Evolutionary conservation across 2,888 invertebrate genomes (phyloP).

Genomic region (Chrysina gloriosa): DNA sequence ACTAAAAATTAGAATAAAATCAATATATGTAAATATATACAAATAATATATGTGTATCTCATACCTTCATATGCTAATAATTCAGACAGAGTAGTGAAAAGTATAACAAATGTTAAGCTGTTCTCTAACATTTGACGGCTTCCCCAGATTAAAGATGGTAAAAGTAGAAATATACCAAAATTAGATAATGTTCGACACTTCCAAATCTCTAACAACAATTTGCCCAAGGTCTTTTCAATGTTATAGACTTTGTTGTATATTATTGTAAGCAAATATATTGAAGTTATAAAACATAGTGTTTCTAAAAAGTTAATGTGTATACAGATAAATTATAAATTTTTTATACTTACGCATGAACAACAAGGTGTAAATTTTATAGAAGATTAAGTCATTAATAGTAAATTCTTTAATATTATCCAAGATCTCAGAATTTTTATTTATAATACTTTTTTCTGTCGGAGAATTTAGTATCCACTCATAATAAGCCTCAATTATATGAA

Average conservation of each 20-base stretch:
- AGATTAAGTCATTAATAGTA: conserved; percentile 36
- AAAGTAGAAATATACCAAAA: conserved; percentile 70
- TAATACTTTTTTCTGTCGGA: conserved; percentile 19
- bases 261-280: conserved; percentile 39
- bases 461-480: conserved; percentile 70
- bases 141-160: conserved; percentile 76
- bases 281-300: conserved; percentile 33
- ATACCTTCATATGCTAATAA: conserved; percentile 75
- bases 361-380: conserved; percentile 37
- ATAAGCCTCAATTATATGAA: conserved; percentile 85
- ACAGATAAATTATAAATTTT: background rate
- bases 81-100: conserved; percentile 74
- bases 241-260: conserved; percentile 30
- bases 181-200: conserved; percentile 73
- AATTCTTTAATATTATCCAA: conserved; percentile 34
- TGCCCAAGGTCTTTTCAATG: conserved; percentile 39
- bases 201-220: conserved; percentile 60
- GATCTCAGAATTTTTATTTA: conserved; percentile 7
- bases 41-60: conserved; percentile 11
- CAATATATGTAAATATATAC: background rate
- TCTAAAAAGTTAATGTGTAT: conserved; percentile 30
- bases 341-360: conserved; percentile 36
- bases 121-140: conserved; percentile 58
- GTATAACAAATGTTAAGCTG: conserved; percentile 72
- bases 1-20: conserved; percentile 66